Evolutionary conservation across 2,113 vertebrate genomes (phyloP), one percentile per base, ranked within the genome.

Genomic region (Elanus axillaris): DNA sequence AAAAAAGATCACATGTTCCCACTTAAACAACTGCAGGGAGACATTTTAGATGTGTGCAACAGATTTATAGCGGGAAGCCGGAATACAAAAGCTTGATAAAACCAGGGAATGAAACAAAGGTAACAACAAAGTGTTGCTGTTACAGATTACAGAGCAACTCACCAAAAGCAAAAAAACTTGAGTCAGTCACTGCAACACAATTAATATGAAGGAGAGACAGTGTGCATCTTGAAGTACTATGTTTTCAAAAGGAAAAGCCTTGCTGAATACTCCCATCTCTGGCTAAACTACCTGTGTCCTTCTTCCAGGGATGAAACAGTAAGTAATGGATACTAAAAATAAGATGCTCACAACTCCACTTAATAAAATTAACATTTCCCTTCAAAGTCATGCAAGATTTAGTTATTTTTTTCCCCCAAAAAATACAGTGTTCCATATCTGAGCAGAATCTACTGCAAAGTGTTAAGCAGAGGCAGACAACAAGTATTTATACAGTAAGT

Each of bases 11-110:
- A 36, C n/a, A 47, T 31, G 71, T 25, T 91, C 42, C 87, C 67
- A 58, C 63, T 87, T 84, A 82, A 95, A 79, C 76, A 89, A 85
- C 62, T 74, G 73, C 84, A 90, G 94, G 73, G 74, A 91, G 69
- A 91, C 88, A 63, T 69, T 95, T 94, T 8, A 93, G 84, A 91
- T 66, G 53, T 20, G 69, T 53, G 53, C 50, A 68, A 87, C 73
- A 52, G 84, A 85, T 66, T 87, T 74, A n/a, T n/a, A 68, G 66
- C 50, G 77, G 75, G 80, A 82, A 94, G 36, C 52, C 11, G 3
- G 45, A 87, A 72, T 42, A 85, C 36, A 87, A 45, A 75, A 94
- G 36, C 80, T 79, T n/a, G 42, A 84, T 53, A 75, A 93, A 86
- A 84, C 15, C 13, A 5, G 29, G 36, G 83, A 86, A 48, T 13